Evolutionary conservation across 2,113 vertebrate species (phyloP), one percentile per base, ranked within the genome.

Genomic region (Chloroceryle aenea): DNA sequence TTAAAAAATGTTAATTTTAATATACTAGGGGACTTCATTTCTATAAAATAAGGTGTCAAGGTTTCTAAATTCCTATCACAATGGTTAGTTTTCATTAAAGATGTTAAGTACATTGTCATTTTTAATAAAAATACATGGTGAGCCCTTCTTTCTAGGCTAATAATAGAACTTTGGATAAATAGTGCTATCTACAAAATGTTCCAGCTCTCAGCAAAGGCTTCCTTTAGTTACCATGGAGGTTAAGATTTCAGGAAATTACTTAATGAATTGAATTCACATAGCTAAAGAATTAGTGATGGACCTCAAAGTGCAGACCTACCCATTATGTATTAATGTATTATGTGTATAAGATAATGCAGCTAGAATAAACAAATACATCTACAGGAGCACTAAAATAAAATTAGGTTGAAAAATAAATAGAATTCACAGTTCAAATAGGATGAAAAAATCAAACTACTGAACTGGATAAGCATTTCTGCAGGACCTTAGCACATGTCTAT

Each of bases 1-100:
- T 97, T 97, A 97, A 98, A 98, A 97, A 97, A 97, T 97, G 97
- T 96, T 97, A 97, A 98, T 98, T 98, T 98, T 97, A 97, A 97
- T 96, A 97, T 95, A 94, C 87, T 83, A 86, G 93, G 90, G 71
- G 88, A 95, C 96, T 97, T 97, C 89, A 93, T 95, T 97, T 97
- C 95, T 96, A 96, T 96, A 96, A 97, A 98, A 96, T 89, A 95
- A 86, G 93, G 97, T 63, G 72, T 87, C 93, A 78, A 68, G 73
- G 67, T 71, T 96, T 93, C 42, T 52, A 67, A 38, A 42, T 71
- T 89, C 91, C 69, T n/a, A 50, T 79, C 87, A 85, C 67, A 29
- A 89, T 14, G 62, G 88, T 79, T 90, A 95, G 91, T 87, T 87
- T 95, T 90, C 94, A 90, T 79, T 85, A 92, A 25, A 87, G 95